These are phyloP conservation scores for Aleiodes alternator DNA, from an alignment of 2,888 invertebrate genomes.

Conservation along the genomic window DNA sequence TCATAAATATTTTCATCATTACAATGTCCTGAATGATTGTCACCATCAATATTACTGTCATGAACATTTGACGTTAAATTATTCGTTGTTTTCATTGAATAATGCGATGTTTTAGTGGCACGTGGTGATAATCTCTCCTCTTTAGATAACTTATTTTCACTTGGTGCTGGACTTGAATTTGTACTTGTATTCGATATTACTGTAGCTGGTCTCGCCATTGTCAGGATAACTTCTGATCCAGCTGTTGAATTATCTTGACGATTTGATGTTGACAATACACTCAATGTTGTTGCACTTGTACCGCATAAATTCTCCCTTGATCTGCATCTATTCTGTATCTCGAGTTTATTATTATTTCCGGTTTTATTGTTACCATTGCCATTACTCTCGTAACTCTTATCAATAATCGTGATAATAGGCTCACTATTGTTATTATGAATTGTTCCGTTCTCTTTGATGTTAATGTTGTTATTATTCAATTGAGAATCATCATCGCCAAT, in stretches of 20 bases:
- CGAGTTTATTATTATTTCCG: conserved; percentile 70
- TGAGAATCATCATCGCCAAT: conserved; percentile 68
- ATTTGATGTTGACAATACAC: conserved; percentile 66
- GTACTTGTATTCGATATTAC: conserved; percentile 82
- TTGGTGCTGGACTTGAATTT: conserved; percentile 77
- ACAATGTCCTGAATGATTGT: conserved; percentile 64
- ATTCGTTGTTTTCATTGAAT: conserved; percentile 65
- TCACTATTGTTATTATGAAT: conserved; percentile 40
- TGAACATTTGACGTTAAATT: conserved; percentile 56
- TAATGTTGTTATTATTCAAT: conserved; percentile 41
- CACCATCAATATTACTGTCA: conserved; percentile 63
- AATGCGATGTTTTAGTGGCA: conserved; percentile 72
- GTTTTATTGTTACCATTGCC: conserved; percentile 58
- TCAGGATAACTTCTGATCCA: conserved; percentile 79
- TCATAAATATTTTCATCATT: conserved; percentile 68
- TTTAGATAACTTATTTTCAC: conserved; percentile 78
- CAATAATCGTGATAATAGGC: conserved; percentile 15
- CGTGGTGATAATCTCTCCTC: conserved; percentile 77
- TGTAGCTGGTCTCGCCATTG: conserved; percentile 82
- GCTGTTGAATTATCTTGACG: conserved; percentile 71
- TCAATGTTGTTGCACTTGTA: conserved; percentile 68
- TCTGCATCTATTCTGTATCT: conserved; percentile 72
- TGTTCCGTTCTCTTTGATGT: conserved; percentile 11
- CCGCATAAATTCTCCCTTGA: conserved; percentile 75
- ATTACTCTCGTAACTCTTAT: conserved; percentile 56